These are phyloP conservation scores for Rhizoglyphus robini DNA, from an alignment of 1,140 invertebrate species.

Conservation along the genomic window DNA sequence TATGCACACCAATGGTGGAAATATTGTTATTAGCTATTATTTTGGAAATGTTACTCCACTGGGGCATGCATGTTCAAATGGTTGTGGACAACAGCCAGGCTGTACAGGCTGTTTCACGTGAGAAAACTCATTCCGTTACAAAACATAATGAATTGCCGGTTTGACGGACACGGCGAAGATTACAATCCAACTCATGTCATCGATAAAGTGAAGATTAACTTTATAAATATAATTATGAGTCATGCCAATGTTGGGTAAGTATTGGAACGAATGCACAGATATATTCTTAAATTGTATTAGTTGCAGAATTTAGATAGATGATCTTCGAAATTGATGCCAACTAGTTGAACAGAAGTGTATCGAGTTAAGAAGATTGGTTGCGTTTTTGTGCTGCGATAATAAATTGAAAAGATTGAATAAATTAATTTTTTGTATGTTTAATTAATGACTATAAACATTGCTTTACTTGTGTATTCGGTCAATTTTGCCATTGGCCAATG, in stretches of 20 bases:
- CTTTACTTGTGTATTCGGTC: no score
- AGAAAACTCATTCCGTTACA: neutral
- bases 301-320: neutral
- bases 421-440: no score
- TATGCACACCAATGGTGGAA: conserved; percentile 49
- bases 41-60: neutral
- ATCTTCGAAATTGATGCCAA: neutral
- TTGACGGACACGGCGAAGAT: neutral
- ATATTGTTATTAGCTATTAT: neutral
- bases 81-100: neutral
- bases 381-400: no score
- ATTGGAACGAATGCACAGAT: neutral
- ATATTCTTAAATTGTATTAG: neutral
- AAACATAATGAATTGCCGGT: neutral
- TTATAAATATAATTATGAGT: no score
- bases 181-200: neutral
- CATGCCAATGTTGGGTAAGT: neutral
- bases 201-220: neutral
- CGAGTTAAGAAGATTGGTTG: neutral
- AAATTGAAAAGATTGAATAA: no score
- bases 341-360: neutral
- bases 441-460: no score
- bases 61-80: conserved; percentile 3
- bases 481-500: no score
- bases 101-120: no score